Evolutionary conservation across 2,888 invertebrate species (phyloP), one percentile per base, ranked within the genome.

Genomic region (Napeogenes sylphis): DNA sequence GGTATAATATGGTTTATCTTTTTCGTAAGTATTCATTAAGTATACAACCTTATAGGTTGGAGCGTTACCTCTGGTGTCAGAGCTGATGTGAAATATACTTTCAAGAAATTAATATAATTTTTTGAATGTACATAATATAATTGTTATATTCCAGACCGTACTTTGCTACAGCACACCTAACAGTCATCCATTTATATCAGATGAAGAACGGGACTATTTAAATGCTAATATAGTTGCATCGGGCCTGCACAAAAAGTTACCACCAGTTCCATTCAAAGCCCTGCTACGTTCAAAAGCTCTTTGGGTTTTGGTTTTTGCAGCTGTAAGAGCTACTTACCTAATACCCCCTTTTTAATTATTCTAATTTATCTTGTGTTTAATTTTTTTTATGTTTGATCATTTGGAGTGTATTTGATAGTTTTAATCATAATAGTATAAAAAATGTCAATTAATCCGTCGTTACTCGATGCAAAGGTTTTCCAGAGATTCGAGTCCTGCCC

Each of bases 251-350:
- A 91, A 85, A 70, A 88, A 82, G 68, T 75, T 93, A 55, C 91
- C 92, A 56, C 92, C 92, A 0, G 93, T 93, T 0, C 95, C 95
- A 0, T 95, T 95, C 92, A 92, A 87, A 67, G 91, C 92, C 0
- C 91, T 96, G 58, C 75, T 94, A 6, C 92, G 91, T 30, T 95
- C 93, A 3, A 78, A 86, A 4, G 93, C 94, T 0, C 80, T 95
- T 66, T 93, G 94, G 92, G 94, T 94, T 0, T 80, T 95, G n/a
- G 90, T 95, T 6, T 84, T 91, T 32, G 95, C 95, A 56, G 94
- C 95, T 70, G 90, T 91, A 77, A 91, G 92, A 83, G 62, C 62
- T n/a, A 53, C 12, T 54, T 14, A 5, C 35, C 21, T 21, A 21
- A 21, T 21, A 35, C 8, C 8, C 10, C 10, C 42, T 10, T 42